phyloP scores from a whole-genome alignment of 2,113 vertebrate genomes.

The Corythornis cristatus region DNA sequence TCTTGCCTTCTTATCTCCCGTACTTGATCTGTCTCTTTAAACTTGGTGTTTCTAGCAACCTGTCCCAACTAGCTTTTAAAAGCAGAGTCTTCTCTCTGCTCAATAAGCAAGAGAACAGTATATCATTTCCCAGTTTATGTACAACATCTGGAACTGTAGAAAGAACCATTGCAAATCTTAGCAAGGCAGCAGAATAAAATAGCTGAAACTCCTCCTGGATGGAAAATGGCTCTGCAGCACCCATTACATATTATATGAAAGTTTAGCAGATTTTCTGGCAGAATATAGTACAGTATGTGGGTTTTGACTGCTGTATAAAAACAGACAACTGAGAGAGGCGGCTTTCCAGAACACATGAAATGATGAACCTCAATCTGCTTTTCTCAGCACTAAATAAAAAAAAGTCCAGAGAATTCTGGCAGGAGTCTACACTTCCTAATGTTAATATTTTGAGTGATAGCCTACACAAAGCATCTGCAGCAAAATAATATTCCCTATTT shows the following conservation, averaged over 20 bases:
- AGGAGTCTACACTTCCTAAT: neutral
- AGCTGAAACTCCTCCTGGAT: neutral
- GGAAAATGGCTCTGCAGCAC: neutral
- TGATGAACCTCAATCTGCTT: neutral
- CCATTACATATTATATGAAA: slow-evolving; percentile 2
- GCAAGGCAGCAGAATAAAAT: slow-evolving; percentile 32
- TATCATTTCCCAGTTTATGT: slow-evolving; percentile 11
- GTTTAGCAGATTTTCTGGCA: slow-evolving; percentile 25
- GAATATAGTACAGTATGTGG: neutral
- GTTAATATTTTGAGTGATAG: slow-evolving; percentile 5
- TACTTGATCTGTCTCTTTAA: slow-evolving; percentile 41
- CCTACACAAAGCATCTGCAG: slow-evolving; percentile 11
- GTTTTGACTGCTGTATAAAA: slow-evolving; percentile 6
- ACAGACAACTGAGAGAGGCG: neutral
- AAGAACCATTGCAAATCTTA: slow-evolving; percentile 3
- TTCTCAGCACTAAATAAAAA: neutral
- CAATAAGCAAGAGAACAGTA: slow-evolving; percentile 3
- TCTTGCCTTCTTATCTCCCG: slow-evolving; percentile 28
- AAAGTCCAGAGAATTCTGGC: neutral
- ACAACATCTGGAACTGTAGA: slow-evolving; percentile 10
- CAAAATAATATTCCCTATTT: neutral
- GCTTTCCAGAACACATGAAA: neutral
- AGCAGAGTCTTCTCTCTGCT: slow-evolving; percentile 21
- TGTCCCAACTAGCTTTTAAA: slow-evolving; percentile 15
- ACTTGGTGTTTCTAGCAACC: slow-evolving; percentile 11